Percentiles rank a stretch among this genome's conserved stretches.
Conservation (phyloP, 1,140 invertebrate species). For the Eupristina koningsbergeri region DNA sequence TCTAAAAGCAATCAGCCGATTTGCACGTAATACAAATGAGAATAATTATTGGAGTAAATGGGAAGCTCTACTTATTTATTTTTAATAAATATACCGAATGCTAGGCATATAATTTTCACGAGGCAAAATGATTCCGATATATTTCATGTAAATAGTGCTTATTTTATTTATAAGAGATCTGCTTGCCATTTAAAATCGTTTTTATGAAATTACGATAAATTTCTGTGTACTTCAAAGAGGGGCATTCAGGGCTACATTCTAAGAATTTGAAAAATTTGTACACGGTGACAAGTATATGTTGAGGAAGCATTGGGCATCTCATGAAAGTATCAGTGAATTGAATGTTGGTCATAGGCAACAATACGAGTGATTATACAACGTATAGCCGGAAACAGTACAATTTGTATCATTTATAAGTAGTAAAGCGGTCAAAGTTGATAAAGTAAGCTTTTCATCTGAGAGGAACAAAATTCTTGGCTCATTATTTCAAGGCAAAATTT, state of each 20-base stretch:
- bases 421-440: not conserved
- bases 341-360: too few relatives aligned
- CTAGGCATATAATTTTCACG: not conserved
- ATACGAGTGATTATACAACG: too few relatives aligned
- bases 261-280: not conserved
- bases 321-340: too few relatives aligned
- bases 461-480: not conserved
- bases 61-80: not conserved
- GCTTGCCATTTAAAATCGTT: slow-evolving; percentile 11
- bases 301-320: too few relatives aligned
- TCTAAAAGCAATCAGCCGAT: too few relatives aligned
- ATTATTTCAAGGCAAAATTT: not conserved
- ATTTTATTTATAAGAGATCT: not conserved
- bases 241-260: not conserved
- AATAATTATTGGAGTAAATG: too few relatives aligned
- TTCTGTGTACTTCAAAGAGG: not conserved
- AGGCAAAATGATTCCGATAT: not conserved
- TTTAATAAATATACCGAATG: not conserved
- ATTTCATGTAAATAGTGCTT: not conserved
- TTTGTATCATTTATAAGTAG: not conserved
- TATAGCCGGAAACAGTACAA: too few relatives aligned
- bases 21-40: too few relatives aligned
- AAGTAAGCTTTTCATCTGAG: not conserved
- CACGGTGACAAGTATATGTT: too few relatives aligned
- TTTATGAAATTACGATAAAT: not conserved